Evolutionary conservation across 2,113 vertebrate genomes (phyloP).

Genomic region (Columbina picui): DNA sequence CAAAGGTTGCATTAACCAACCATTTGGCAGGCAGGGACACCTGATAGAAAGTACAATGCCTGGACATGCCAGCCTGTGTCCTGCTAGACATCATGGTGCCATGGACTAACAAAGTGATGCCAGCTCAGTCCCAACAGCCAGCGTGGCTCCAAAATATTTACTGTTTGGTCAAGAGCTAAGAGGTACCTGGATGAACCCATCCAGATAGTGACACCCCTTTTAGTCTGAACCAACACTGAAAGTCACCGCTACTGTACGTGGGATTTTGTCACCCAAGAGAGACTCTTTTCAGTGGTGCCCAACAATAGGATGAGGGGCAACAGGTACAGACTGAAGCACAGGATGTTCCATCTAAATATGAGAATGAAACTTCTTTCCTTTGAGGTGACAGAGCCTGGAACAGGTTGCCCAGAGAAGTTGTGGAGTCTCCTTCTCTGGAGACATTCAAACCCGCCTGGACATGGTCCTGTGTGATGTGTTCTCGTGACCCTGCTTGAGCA

Average conservation of each 20-base stretch:
- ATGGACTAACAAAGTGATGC: background rate
- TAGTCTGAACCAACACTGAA: background rate
- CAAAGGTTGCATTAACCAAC: background rate
- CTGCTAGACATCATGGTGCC: background rate
- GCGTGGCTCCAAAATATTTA: accelerated
- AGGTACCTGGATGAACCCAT: background rate
- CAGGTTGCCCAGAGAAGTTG: no score
- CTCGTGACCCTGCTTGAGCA: no score
- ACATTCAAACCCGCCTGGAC: no score
- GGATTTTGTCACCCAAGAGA: background rate
- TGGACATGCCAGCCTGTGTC: background rate
- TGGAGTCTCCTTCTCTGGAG: no score
- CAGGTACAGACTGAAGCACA: no score
- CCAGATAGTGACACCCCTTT: accelerated
- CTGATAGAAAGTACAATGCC: accelerated
- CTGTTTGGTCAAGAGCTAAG: background rate
- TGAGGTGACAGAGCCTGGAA: no score
- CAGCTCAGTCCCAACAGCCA: background rate
- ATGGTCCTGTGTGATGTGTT: no score
- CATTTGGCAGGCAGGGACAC: background rate
- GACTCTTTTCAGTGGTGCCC: no score
- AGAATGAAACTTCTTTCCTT: no score
- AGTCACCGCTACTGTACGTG: background rate
- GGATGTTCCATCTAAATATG: no score
- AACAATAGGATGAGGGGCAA: no score